A percentile compares a stretch with the other conserved stretches of the same genome.
Evolutionary conservation across 2,797 vertebrate species (phyloP).

Genomic region (Alectoris magna): DNA sequence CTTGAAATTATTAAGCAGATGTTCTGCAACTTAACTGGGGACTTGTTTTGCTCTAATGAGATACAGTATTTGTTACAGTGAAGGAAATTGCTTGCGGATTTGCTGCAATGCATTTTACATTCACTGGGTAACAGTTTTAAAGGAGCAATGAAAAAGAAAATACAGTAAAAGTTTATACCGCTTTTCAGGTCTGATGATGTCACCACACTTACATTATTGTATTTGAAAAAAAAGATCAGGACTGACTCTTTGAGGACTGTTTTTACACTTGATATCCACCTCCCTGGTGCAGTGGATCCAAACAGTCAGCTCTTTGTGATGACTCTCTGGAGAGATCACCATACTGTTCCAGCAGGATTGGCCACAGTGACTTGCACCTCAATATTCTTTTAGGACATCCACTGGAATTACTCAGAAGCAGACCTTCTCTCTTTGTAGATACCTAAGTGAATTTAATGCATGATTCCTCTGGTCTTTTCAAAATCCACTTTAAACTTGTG

Average conservation of each 20-base stretch:
- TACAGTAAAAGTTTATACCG: constrained; percentile 53
- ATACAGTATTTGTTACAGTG: constrained; percentile 69
- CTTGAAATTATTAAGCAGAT: constrained; percentile 76
- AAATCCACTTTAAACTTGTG: neutral
- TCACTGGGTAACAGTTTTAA: constrained; percentile 52
- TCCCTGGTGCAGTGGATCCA: constrained; percentile 23
- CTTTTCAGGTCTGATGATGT: constrained; percentile 72
- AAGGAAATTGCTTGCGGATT: constrained; percentile 66
- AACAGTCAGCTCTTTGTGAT: constrained; percentile 45
- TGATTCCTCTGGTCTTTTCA: neutral
- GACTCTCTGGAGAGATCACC: constrained; percentile 28
- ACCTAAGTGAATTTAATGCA: neutral
- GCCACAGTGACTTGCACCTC: neutral
- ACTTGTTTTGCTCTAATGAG: constrained; percentile 64
- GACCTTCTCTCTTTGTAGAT: neutral
- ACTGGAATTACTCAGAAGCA: neutral
- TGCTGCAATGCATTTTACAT: constrained; percentile 75
- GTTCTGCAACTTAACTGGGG: constrained; percentile 39
- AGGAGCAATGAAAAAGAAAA: constrained; percentile 47
- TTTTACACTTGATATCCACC: constrained; percentile 58
- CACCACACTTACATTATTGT: constrained; percentile 49
- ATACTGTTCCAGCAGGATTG: constrained; percentile 25
- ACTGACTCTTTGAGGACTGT: constrained; percentile 48
- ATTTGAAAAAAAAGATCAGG: constrained; percentile 29
- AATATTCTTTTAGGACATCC: neutral